Base-by-base conservation (phyloP, 64 coral and sea anemone species). In the Platygyra sinensis region DNA sequence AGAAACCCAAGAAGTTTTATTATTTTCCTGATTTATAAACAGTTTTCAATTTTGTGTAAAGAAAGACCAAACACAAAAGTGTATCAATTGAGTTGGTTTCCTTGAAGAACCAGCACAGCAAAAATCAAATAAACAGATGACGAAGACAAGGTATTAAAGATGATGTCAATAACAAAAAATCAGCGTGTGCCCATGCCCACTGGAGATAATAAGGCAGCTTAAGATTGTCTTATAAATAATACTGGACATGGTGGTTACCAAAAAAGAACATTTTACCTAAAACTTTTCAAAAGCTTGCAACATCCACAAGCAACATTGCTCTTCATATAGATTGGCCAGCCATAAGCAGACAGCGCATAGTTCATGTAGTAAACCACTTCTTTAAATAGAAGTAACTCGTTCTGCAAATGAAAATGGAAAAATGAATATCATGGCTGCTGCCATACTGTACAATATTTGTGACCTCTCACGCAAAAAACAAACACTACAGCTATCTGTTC, bases 251-350 rank as follows among this genome's bases (percentile, higher is more conserved):
- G 17, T 54, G 7, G 32, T 24, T 52, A 52, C 13, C 12, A 0
- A 30, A 15, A 42, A 2, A 57, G 8, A 14, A 61, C 72, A 25
- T 18, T 89, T 15, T 74, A 98, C 95, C 96, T 99, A 54, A 99
- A 90, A 82, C 87, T 99, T 73, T 54, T 84, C 12, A 72, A 30
- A 50, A 99, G 80, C 25, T 78, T 88, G 59, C 97, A 99, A 78
- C 91, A 99, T 61, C 94, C 97, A 94, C 94, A 96, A 50, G 62
- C 30, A 8, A 95, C 30, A 79, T 99, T 90, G 51, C 57, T 96
- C 82, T 96, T 93, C 91, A 99, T 93, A 69, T 99, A 99, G n/a
- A 99, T 90, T 46, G 94, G 97, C 97, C 97, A 99, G 15, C 97
- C 97, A 79, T 99, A 99, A 17, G 97, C 94, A n/a, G 94, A 94